These are phyloP conservation scores for Gymnopithys bicolor DNA, from an alignment of 2,797 vertebrate species.

Conservation along the genomic window DNA sequence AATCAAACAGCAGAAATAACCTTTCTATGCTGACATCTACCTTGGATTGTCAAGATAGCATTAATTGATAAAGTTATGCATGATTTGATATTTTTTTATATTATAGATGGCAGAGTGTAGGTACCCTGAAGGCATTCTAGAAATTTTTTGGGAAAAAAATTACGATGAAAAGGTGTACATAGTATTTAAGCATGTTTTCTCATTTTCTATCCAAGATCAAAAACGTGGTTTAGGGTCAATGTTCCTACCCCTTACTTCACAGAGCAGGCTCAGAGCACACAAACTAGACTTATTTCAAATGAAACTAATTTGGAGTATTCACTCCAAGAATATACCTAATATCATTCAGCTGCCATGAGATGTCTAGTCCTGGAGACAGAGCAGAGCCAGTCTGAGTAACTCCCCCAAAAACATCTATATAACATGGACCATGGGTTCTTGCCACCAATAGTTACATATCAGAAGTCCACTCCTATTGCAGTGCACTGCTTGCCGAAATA, in stretches of 20 bases:
- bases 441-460: accelerated
- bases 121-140: not conserved
- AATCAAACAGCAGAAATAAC: not conserved
- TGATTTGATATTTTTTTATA: not conserved
- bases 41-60: not conserved
- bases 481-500: not conserved
- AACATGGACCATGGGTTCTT: not conserved
- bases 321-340: not conserved
- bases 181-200: not conserved
- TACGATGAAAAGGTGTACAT: not conserved
- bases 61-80: not conserved
- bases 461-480: not conserved
- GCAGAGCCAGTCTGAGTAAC: not conserved
- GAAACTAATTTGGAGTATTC: not conserved
- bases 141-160: not conserved
- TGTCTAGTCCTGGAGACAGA: not conserved
- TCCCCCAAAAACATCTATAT: accelerated
- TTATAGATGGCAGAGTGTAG: not conserved
- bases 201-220: not conserved
- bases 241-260: not conserved
- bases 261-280: not conserved
- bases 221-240: not conserved
- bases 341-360: not conserved
- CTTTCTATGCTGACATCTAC: not conserved
- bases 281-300: not conserved